phyloP scores from a whole-genome alignment of 1,140 invertebrate genomes.

The Apocrypta bakeri region DNA sequence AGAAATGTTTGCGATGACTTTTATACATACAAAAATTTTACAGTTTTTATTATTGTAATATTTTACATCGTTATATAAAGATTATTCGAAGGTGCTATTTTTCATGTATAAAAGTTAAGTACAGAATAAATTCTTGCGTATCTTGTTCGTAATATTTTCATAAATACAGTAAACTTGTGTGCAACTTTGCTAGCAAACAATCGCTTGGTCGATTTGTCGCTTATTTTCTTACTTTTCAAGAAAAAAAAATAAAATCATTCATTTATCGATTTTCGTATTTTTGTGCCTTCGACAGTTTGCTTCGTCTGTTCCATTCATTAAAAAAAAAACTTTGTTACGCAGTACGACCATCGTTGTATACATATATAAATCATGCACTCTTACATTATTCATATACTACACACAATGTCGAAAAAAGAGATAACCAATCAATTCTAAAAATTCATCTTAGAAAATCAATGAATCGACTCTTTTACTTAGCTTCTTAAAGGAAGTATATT shows the following conservation, averaged over 20 bases:
- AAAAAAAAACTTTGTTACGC: constrained; percentile 30
- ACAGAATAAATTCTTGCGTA: constrained; percentile 41
- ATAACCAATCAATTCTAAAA: constrained; percentile 16
- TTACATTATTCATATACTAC: constrained; percentile 42
- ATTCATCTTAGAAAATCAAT: constrained; percentile 13
- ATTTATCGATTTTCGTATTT: constrained; percentile 18
- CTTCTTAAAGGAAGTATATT: background rate
- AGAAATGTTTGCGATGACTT: constrained; percentile 35
- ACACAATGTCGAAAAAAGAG: constrained; percentile 7
- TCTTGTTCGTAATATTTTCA: constrained; percentile 39
- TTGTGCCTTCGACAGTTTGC: constrained; percentile 38
- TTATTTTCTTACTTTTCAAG: background rate
- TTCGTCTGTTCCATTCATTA: constrained; percentile 15
- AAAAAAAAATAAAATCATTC: constrained; percentile 9
- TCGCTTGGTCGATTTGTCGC: constrained; percentile 18
- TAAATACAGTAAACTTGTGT: constrained; percentile 34
- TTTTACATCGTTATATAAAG: constrained; percentile 20
- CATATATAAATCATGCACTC: constrained; percentile 27
- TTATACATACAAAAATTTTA: constrained; percentile 34
- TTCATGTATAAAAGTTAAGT: constrained; percentile 49
- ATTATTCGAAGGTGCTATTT: constrained; percentile 20
- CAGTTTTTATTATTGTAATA: constrained; percentile 21
- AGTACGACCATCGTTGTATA: constrained; percentile 27
- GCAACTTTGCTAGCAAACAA: constrained; percentile 21
- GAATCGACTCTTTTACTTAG: constrained; percentile 14